These are phyloP conservation scores for Macrobrachium rosenbergii DNA, from an alignment of 1,140 invertebrate species.

Conservation along the genomic window DNA sequence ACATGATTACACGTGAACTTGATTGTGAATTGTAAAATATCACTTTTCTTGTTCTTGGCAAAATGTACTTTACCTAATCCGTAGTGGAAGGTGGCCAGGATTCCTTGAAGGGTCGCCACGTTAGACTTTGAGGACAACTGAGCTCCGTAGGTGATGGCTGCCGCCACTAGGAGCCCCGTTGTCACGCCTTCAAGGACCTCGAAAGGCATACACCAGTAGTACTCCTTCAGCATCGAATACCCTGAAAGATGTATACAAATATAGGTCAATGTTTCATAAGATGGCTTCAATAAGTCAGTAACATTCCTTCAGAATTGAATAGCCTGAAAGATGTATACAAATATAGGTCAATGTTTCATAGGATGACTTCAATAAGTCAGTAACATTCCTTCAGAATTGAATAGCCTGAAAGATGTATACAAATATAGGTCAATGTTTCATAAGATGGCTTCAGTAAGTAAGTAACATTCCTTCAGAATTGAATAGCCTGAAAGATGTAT, in stretches of 20 bases:
- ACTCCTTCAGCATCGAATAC: slow-evolving; percentile 70
- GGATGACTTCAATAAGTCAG: slow-evolving; percentile 19
- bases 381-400: slow-evolving; percentile 70
- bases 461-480: slow-evolving; percentile 65
- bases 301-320: slow-evolving; percentile 68
- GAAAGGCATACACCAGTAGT: slow-evolving; percentile 70
- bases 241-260: background rate
- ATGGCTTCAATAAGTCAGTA: no score
- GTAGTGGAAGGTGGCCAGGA: slow-evolving; percentile 70
- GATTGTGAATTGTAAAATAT: background rate
- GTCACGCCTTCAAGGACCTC: slow-evolving; percentile 71
- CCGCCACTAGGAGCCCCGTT: slow-evolving; percentile 70
- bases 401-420: slow-evolving; percentile 63
- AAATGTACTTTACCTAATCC: slow-evolving; percentile 66
- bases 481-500: slow-evolving; percentile 67
- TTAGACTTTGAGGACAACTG: slow-evolving; percentile 69
- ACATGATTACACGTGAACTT: background rate
- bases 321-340: slow-evolving; percentile 49
- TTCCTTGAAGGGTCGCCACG: slow-evolving; percentile 71
- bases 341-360: background rate
- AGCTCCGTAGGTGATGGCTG: slow-evolving; percentile 70
- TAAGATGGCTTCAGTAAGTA: no score
- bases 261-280: background rate
- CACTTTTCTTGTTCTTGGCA: slow-evolving; percentile 24
- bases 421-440: background rate